Evolutionary conservation across 2,888 invertebrate genomes (phyloP), one percentile per base, ranked within the genome.

Genomic region (Amiota mariae): DNA sequence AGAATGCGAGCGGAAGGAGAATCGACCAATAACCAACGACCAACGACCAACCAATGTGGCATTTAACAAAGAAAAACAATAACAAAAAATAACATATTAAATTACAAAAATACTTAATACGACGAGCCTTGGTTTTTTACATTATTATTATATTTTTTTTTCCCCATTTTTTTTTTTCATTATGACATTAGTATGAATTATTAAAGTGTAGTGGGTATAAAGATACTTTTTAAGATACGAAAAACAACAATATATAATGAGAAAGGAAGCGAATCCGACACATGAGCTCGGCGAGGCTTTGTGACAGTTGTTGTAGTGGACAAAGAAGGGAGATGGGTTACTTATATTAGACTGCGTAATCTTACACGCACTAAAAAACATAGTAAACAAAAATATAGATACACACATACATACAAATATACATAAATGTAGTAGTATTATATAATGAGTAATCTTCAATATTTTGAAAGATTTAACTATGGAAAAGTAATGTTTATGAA

Each of bases 221-320:
- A 82, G 81, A 75, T 73, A 74, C 80, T 75, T 18, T 63, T 63
- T 63, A 46, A 63, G 63, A 36, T 13, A 36, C 46, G 24, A 13
- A 46, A 46, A 20, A 67, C 67, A 10, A 49, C n/a, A 20, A 18
- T 48, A 24, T 47, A 70, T 54, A 70, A 36, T 36, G 36, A 36
- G 36, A 36, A 36, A 36, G 36, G 36, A 36, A 36, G 8, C 67
- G 49, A 72, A 20, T 72, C 74, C 73, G 36, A 46, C 85, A 75
- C 76, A 85, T 82, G 84, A 82, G 84, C 84, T 82, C 84, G 82
- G 84, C 84, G 82, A 81, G 82, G 84, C 85, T 85, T 85, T 82
- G 78, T 75, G 81, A 76, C 77, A 83, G 79, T 59, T 59, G 59
- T 20, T 59, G 59, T 79, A 71, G 75, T 47, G 46, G 56, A 10